These are phyloP conservation scores for Aleiodes alternator DNA, from an alignment of 2,888 invertebrate species.

Conservation along the genomic window DNA sequence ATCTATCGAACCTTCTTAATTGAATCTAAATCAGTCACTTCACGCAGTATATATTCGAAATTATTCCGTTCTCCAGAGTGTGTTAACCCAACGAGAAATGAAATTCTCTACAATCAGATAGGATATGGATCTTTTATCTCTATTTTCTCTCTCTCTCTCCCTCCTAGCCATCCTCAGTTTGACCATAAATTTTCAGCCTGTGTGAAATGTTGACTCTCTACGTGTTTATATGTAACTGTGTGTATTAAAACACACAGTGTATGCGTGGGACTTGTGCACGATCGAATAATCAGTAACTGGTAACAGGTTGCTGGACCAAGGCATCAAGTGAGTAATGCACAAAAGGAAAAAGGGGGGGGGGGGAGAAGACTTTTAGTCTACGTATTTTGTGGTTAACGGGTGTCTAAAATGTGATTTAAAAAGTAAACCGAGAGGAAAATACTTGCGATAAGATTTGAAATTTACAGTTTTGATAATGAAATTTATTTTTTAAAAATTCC, in stretches of 20 bases:
- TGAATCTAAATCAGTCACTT: too few species aligned
- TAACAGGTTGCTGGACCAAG: constrained; percentile 55
- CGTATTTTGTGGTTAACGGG: constrained; percentile 34
- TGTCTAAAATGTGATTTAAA: constrained; percentile 15
- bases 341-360: too few species aligned
- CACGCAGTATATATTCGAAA: too few species aligned
- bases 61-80: too few species aligned
- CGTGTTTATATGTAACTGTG: constrained; percentile 23
- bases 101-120: constrained; percentile 5
- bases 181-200: constrained; percentile 27
- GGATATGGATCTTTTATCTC: constrained; percentile 27
- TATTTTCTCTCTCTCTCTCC: not conserved
- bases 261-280: constrained; percentile 51
- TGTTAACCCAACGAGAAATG: not conserved
- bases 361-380: not conserved
- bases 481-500: too few species aligned
- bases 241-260: constrained; percentile 40
- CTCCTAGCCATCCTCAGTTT: constrained; percentile 1
- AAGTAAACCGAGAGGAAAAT: constrained; percentile 10
- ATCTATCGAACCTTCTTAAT: too few species aligned
- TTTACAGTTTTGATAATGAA: too few species aligned
- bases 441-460: not conserved
- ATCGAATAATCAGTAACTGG: constrained; percentile 59
- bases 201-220: constrained; percentile 11
- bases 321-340: constrained; percentile 41